A percentile compares a stretch with the other conserved stretches of the same genome.
Conservation (phyloP, 2,888 invertebrate species). For the Capitulum mitella region DNA sequence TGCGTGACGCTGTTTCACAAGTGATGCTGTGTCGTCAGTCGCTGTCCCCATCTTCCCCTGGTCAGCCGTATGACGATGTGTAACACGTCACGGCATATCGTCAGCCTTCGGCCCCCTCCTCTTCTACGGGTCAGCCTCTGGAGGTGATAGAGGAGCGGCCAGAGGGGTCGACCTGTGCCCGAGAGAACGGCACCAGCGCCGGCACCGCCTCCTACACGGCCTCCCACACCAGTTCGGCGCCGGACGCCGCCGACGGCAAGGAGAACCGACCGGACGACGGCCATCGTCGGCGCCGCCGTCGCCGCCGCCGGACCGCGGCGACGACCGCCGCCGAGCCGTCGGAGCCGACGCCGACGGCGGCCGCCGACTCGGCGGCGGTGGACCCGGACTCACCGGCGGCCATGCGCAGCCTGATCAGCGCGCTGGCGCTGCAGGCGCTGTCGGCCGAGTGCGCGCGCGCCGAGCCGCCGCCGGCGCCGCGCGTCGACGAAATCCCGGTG, state of each 20-base stretch:
- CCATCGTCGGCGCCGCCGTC: not conserved
- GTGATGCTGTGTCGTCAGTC: not conserved
- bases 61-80: not conserved
- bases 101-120: not conserved
- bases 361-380: not conserved
- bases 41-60: not conserved
- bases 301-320: not conserved
- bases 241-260: not conserved
- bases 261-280: not conserved
- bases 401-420: not conserved
- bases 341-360: not conserved
- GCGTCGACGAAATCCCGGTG: not conserved
- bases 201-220: not conserved
- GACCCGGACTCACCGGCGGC: not conserved
- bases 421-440: slow-evolving; percentile 15
- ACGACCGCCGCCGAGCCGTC: not conserved
- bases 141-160: not conserved
- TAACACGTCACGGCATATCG: not conserved
- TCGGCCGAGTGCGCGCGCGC: slow-evolving; percentile 11
- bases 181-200: too few relatives aligned
- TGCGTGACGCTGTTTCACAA: too few relatives aligned
- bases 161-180: too few relatives aligned
- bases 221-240: not conserved
- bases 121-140: not conserved
- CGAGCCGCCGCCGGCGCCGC: not conserved